Conservation (phyloP, 2,888 invertebrate genomes). For the Calameuta idolon region DNA sequence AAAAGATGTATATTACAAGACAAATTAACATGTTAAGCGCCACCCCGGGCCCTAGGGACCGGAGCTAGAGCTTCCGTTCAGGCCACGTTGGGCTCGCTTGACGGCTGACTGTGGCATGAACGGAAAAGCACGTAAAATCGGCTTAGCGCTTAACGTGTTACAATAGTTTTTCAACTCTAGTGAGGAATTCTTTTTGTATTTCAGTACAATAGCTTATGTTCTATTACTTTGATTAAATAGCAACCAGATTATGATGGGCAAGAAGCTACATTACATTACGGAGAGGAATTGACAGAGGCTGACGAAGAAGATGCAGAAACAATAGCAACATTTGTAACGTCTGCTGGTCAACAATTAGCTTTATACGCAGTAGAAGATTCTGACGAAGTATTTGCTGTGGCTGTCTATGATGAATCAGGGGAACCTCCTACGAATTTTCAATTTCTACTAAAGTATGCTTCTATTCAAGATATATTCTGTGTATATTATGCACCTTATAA, state of each 20-base stretch:
- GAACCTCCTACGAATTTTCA: constrained; percentile 62
- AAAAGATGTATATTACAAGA: background rate
- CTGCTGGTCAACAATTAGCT: constrained; percentile 61
- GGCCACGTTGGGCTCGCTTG: no score
- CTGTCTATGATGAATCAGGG: constrained; percentile 62
- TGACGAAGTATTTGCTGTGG: constrained; percentile 63
- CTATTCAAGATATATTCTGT: constrained; percentile 15
- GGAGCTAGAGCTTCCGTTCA: no score
- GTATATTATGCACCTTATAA: background rate
- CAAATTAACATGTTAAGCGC: no score
- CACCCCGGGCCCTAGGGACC: no score
- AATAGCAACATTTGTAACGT: constrained; percentile 63
- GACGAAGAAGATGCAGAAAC: constrained; percentile 61
- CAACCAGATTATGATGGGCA: constrained; percentile 29
- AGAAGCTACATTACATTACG: constrained; percentile 14
- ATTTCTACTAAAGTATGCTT: constrained; percentile 59
- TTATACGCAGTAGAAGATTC: constrained; percentile 63
- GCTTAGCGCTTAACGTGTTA: no score
- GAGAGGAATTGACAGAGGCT: constrained; percentile 27
- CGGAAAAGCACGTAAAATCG: no score
- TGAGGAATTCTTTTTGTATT: background rate
- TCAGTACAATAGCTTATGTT: constrained; percentile 2
- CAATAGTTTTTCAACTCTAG: background rate
- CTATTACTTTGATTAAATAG: constrained; percentile 17
- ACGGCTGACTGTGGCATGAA: no score